Percentiles rank a stretch among this genome's conserved stretches.
phyloP scores from a whole-genome alignment of 2,797 vertebrate genomes.

The Podargus strigoides region DNA sequence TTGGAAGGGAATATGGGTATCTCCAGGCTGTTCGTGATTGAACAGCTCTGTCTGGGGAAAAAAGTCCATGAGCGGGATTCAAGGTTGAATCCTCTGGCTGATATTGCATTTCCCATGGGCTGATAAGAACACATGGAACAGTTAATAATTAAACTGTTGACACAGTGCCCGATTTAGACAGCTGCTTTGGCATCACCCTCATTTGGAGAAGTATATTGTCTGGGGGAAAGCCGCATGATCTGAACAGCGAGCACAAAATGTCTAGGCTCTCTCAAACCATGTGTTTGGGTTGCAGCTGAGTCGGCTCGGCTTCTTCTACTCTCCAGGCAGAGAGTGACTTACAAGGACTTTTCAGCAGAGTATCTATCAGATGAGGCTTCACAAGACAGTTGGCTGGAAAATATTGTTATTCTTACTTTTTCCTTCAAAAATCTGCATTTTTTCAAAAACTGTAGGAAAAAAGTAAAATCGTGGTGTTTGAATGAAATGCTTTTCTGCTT shows the following conservation, averaged over 20 bases:
- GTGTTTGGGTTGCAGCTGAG: background rate
- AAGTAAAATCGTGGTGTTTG: background rate
- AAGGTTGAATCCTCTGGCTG: background rate
- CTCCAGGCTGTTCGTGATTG: background rate
- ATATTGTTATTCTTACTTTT: background rate
- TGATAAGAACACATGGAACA: background rate
- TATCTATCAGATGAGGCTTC: background rate
- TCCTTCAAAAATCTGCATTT: background rate
- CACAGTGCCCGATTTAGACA: background rate
- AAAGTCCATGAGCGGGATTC: background rate
- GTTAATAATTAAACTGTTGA: slow-evolving; percentile 12
- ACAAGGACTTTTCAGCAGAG: background rate
- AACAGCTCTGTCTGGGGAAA: background rate
- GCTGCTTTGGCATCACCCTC: background rate
- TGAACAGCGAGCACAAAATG: background rate
- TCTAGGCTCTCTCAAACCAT: background rate
- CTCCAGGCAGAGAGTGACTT: background rate
- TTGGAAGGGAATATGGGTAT: background rate
- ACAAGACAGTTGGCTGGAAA: background rate
- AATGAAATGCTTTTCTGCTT: background rate
- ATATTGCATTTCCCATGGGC: background rate
- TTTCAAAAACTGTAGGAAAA: background rate
- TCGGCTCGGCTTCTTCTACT: rapidly evolving
- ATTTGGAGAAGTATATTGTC: background rate
- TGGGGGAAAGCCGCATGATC: background rate